Evolutionary conservation across 30 jellyfish, hydroid and myxozoan species (phyloP).

Genomic region (Hydractinia symbiolongicarpus): DNA sequence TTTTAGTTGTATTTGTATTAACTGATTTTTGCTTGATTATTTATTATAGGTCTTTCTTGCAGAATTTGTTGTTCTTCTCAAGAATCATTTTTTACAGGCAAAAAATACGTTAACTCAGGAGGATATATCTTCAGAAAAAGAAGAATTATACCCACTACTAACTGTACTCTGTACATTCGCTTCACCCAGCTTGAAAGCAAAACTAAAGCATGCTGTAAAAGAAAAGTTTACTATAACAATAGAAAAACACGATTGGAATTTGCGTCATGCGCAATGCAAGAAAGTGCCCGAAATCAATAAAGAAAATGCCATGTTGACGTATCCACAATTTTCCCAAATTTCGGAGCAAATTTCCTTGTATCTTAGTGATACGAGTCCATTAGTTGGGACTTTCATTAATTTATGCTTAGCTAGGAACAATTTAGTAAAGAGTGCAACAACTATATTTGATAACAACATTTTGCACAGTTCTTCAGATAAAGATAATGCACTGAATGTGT

Average conservation of each 20-base stretch:
- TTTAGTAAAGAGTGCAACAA: not conserved
- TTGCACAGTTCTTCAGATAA: not conserved
- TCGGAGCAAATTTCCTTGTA: conserved; percentile 52
- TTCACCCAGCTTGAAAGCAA: conserved; percentile 11
- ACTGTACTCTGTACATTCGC: not conserved
- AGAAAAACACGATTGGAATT: conserved; percentile 12
- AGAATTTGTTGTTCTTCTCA: too few relatives aligned
- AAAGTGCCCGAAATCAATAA: not conserved
- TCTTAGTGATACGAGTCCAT: conserved; percentile 54
- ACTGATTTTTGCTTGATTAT: too few relatives aligned
- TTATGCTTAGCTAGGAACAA: conserved; percentile 8
- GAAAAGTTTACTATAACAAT: conserved; percentile 7
- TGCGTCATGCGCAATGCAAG: not conserved
- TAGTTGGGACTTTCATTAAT: conserved; percentile 46
- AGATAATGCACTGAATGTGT: not conserved
- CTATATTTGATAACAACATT: conserved; percentile 5
- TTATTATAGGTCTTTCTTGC: too few relatives aligned
- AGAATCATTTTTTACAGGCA: too few relatives aligned
- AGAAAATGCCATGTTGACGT: not conserved
- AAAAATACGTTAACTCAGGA: too few relatives aligned
- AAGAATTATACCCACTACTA: too few relatives aligned
- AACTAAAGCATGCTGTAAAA: conserved; percentile 6
- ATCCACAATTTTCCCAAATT: not conserved
- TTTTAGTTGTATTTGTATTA: too few relatives aligned
- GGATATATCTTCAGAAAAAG: too few relatives aligned